These are phyloP conservation scores for Gouania willdenowi DNA, from an alignment of 2,797 vertebrate species.

Conservation along the genomic window DNA sequence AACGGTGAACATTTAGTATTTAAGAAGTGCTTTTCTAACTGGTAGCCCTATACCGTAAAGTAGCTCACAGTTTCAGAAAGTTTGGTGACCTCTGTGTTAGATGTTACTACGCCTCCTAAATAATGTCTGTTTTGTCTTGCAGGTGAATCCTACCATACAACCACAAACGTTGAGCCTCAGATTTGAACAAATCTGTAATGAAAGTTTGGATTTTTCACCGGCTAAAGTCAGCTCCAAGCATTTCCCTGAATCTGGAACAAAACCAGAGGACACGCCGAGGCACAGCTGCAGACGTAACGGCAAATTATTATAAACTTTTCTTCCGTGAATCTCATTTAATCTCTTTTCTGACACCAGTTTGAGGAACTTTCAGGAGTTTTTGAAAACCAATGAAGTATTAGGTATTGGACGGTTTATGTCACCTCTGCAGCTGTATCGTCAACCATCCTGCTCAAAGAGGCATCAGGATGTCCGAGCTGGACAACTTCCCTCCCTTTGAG, in stretches of 20 bases:
- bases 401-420: no score
- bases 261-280: conserved; percentile 1
- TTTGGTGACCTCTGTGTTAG: no score
- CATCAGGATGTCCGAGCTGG: conserved; percentile 81
- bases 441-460: conserved; percentile 31
- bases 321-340: neutral
- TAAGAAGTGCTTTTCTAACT: no score
- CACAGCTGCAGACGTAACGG: no score
- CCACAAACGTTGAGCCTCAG: conserved; percentile 17
- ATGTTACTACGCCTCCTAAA: neutral
- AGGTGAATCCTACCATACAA: conserved; percentile 37
- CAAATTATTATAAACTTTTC: neutral
- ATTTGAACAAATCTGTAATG: conserved; percentile 20
- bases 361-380: no score
- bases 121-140: conserved; percentile 44
- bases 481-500: conserved; percentile 64
- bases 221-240: conserved; percentile 7
- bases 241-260: conserved; percentile 15
- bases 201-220: conserved; percentile 6
- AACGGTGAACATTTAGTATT: no score
- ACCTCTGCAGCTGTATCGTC: conserved; percentile 18
- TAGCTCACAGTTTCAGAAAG: no score
- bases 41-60: no score
- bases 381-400: no score
- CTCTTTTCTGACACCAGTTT: neutral